Evolutionary conservation across 2,113 vertebrate species (phyloP).

Genomic region (Monopterus albus): DNA sequence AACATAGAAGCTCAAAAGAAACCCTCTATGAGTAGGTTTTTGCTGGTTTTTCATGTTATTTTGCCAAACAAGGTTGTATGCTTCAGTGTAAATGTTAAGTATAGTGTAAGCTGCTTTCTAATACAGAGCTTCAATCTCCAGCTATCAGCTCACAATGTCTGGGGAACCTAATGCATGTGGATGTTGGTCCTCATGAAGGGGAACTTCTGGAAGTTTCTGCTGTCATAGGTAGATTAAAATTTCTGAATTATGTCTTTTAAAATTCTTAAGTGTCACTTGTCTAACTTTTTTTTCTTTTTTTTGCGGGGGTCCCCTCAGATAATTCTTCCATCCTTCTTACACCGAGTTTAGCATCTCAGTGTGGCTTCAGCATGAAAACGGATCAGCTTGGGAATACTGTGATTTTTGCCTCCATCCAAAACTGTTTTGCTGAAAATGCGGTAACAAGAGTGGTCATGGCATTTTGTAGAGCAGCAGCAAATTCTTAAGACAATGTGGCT

Average conservation of each 20-base stretch:
- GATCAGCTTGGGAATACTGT: constrained; percentile 59
- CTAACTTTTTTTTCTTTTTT: background rate
- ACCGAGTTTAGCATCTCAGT: constrained; percentile 63
- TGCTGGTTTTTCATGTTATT: background rate
- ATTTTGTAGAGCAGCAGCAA: background rate
- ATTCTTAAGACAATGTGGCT: background rate
- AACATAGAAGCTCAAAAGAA: constrained; percentile 44
- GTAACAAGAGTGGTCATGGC: constrained; percentile 37
- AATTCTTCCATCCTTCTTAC: constrained; percentile 62
- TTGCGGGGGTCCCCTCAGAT: constrained; percentile 71
- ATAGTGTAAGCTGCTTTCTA: background rate
- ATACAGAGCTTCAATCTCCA: constrained; percentile 28
- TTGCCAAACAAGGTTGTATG: too few species aligned
- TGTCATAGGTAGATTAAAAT: constrained; percentile 59
- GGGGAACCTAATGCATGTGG: constrained; percentile 73
- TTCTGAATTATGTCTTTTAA: background rate
- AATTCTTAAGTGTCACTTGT: background rate
- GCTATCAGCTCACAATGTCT: constrained; percentile 67
- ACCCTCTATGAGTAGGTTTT: constrained; percentile 50
- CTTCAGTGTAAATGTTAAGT: background rate
- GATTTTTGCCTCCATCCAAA: constrained; percentile 77
- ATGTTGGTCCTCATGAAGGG: constrained; percentile 58
- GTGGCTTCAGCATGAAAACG: constrained; percentile 74
- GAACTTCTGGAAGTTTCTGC: constrained; percentile 69
- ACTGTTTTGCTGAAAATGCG: constrained; percentile 75